phyloP scores from a whole-genome alignment of 1,140 invertebrate species.

The Apis cerana region DNA sequence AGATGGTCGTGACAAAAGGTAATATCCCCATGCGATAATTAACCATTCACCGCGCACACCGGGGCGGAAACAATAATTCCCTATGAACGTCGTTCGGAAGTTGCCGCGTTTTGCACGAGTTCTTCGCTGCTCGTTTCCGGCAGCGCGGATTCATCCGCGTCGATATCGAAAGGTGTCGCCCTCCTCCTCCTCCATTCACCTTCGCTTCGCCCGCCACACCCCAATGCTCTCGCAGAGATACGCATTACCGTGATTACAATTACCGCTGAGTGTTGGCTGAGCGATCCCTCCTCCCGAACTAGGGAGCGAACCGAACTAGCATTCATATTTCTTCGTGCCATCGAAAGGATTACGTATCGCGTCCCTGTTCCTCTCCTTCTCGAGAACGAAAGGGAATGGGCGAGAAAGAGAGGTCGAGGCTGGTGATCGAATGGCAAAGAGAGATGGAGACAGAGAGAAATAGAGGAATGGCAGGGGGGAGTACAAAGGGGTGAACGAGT shows the following conservation, averaged over 20 bases:
- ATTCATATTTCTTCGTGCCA: slow-evolving; percentile 15
- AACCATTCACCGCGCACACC: slow-evolving; percentile 37
- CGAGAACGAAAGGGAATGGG: neutral
- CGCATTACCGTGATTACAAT: slow-evolving; percentile 71
- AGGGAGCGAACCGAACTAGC: slow-evolving; percentile 25
- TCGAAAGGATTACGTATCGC: slow-evolving; percentile 17
- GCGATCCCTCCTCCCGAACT: slow-evolving; percentile 24
- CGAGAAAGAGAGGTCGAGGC: neutral
- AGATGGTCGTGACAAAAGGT: slow-evolving; percentile 29
- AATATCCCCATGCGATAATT: slow-evolving; percentile 7
- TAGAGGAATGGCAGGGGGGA: neutral
- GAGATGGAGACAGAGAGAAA: neutral
- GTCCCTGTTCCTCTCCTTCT: no score
- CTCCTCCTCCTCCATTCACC: neutral
- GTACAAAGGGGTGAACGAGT: neutral
- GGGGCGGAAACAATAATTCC: slow-evolving; percentile 29
- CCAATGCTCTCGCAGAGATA: slow-evolving; percentile 6
- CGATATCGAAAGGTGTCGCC: slow-evolving; percentile 51
- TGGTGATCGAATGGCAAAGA: neutral
- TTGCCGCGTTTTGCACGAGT: neutral
- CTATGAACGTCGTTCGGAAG: slow-evolving; percentile 9
- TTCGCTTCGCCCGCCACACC: neutral
- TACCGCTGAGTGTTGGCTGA: slow-evolving; percentile 56
- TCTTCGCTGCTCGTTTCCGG: neutral
- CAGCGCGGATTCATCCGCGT: slow-evolving; percentile 27